These are phyloP conservation scores for Rhingia rostrata DNA, from an alignment of 2,888 invertebrate genomes.

Conservation along the genomic window DNA sequence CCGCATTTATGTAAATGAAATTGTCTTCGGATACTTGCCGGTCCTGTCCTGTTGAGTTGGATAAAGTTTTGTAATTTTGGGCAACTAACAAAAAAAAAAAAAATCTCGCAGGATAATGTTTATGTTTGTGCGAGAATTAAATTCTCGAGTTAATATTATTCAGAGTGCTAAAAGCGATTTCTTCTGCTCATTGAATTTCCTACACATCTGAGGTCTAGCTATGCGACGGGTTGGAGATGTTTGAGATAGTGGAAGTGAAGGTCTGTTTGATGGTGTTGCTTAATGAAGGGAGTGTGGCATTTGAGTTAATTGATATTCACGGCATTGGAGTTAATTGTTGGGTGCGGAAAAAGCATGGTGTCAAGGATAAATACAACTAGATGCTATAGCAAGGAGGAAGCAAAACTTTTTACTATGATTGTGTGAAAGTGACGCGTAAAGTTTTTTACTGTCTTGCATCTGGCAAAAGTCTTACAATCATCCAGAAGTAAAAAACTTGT, in stretches of 20 bases:
- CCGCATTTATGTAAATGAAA: slow-evolving; percentile 72
- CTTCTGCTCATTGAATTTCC: slow-evolving; percentile 49
- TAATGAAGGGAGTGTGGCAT: neutral
- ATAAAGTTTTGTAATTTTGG: slow-evolving; percentile 68
- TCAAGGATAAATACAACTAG: too few species aligned
- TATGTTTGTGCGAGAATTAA: slow-evolving; percentile 65
- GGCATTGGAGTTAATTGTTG: too few species aligned
- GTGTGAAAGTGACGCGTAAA: too few species aligned
- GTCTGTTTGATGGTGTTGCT: neutral
- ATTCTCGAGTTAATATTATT: slow-evolving; percentile 69
- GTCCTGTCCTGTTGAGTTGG: slow-evolving; percentile 46
- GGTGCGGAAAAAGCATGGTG: too few species aligned
- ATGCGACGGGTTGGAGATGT: slow-evolving; percentile 35
- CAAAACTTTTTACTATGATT: too few species aligned
- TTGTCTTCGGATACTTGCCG: slow-evolving; percentile 66
- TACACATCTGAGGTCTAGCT: slow-evolving; percentile 40
- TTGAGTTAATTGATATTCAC: too few species aligned
- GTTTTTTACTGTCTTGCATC: too few species aligned
- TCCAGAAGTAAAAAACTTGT: too few species aligned
- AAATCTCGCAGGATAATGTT: slow-evolving; percentile 58
- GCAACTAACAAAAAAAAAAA: slow-evolving; percentile 27
- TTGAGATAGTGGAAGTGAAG: neutral
- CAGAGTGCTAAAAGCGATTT: slow-evolving; percentile 66
- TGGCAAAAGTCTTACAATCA: too few species aligned
- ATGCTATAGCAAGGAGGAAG: too few species aligned